A percentile compares a stretch with the other conserved stretches of the same genome.
phyloP scores from a whole-genome alignment of 2,113 vertebrate genomes.

The Rhizomys pruinosus region DNA sequence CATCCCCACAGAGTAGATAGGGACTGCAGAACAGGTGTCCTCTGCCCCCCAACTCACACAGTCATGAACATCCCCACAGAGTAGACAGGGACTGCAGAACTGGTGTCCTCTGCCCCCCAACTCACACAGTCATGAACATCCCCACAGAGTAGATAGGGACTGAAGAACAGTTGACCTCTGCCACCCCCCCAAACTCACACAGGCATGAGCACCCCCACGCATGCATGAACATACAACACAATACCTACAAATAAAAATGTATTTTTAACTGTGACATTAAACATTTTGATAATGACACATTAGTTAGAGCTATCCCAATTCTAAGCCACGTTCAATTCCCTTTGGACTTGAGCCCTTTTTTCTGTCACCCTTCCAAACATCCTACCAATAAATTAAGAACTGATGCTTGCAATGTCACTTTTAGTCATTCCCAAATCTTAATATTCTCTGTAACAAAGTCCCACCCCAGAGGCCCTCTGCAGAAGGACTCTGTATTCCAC shows the following conservation, averaged over 20 bases:
- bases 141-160: too few species aligned
- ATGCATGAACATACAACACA: neutral
- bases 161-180: too few species aligned
- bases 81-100: too few species aligned
- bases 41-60: too few species aligned
- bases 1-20: too few species aligned
- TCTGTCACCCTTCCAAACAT: neutral
- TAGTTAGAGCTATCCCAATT: neutral
- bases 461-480: neutral
- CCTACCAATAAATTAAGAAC: slow-evolving; percentile 25
- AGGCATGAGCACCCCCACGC: too few species aligned
- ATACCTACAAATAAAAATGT: neutral
- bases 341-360: neutral
- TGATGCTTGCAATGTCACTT: neutral
- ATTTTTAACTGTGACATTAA: neutral
- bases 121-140: too few species aligned
- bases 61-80: too few species aligned
- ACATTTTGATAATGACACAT: neutral
- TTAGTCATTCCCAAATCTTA: neutral
- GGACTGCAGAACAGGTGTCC: too few species aligned
- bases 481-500: neutral
- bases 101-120: too few species aligned
- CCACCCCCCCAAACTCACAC: too few species aligned
- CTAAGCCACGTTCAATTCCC: neutral
- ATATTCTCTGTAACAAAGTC: neutral